Conservation (phyloP, 1,140 invertebrate species). For the Calephelis virginiensis region DNA sequence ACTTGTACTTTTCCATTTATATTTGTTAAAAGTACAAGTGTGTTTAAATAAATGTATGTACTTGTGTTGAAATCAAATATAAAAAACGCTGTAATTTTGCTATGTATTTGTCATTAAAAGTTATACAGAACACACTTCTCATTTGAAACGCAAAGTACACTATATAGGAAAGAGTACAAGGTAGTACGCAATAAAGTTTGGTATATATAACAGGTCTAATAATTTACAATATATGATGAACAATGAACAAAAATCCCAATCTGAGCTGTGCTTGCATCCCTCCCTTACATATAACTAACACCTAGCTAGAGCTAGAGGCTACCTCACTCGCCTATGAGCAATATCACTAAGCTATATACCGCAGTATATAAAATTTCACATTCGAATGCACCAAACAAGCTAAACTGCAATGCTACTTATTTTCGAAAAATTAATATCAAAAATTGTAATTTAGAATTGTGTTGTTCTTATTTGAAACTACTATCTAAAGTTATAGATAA, state of each 20-base stretch:
- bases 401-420: constrained; percentile 37
- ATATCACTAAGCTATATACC: constrained; percentile 74
- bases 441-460: constrained; percentile 63
- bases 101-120: too few species aligned
- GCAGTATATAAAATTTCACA: constrained; percentile 48
- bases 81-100: too few species aligned
- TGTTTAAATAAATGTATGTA: too few species aligned
- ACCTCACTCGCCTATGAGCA: constrained; percentile 72
- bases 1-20: too few species aligned
- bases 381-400: constrained; percentile 55
- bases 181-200: constrained; percentile 40
- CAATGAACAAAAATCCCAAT: constrained; percentile 30
- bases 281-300: constrained; percentile 58
- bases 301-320: constrained; percentile 70
- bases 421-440: constrained; percentile 30
- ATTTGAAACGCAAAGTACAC: constrained; percentile 32
- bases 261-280: constrained; percentile 36
- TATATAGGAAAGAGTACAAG: constrained; percentile 34
- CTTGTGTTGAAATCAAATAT: too few species aligned
- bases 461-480: constrained; percentile 30
- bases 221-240: constrained; percentile 34
- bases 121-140: not conserved
- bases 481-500: constrained; percentile 20
- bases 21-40: too few species aligned
- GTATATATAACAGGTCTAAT: constrained; percentile 39